Conservation (phyloP, 2,888 invertebrate genomes). For the Globia sparganii region DNA sequence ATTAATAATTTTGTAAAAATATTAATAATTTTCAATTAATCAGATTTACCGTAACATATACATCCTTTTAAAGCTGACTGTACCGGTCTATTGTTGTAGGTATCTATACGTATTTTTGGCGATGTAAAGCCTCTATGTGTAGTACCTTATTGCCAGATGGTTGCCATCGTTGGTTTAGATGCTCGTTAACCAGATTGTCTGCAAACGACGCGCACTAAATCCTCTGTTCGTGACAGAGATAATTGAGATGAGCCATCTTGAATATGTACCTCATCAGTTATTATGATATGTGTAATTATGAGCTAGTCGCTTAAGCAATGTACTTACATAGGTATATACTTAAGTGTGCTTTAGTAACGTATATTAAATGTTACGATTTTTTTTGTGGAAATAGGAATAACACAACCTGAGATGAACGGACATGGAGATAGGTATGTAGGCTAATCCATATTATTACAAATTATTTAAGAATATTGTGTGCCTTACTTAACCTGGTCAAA, state of each 20-base stretch:
- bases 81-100: not conserved
- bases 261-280: conserved; percentile 61
- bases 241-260: conserved; percentile 65
- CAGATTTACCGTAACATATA: too few species aligned
- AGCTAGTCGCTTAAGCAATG: conserved; percentile 43
- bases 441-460: not conserved
- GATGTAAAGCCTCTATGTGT: conserved; percentile 9
- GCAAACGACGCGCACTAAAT: conserved; percentile 58
- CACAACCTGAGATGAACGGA: not conserved
- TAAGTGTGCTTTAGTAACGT: conserved; percentile 9
- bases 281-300: conserved; percentile 58
- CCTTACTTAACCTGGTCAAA: not conserved
- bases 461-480: not conserved
- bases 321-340: conserved; percentile 12
- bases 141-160: conserved; percentile 38
- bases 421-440: not conserved
- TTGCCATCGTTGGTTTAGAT: conserved; percentile 50
- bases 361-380: conserved; percentile 13
- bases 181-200: conserved; percentile 62
- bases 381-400: conserved; percentile 12
- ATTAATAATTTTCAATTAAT: too few species aligned
- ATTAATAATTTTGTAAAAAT: too few species aligned
- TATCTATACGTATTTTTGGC: not conserved
- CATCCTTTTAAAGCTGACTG: not conserved
- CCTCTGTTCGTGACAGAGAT: conserved; percentile 65